Conservation (phyloP, 2,888 invertebrate species). For the Chydorus sphaericus region DNA sequence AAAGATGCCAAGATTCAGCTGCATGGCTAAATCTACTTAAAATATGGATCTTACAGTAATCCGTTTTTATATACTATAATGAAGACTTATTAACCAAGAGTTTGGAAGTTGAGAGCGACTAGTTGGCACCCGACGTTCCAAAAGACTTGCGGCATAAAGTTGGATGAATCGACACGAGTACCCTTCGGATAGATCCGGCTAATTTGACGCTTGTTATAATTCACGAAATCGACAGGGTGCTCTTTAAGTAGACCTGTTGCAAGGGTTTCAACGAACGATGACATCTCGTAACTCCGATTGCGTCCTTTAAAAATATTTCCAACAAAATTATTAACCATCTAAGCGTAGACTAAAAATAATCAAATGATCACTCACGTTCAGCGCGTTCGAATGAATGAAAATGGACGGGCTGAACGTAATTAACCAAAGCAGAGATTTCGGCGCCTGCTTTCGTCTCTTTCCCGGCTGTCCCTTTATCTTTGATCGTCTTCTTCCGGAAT, state of each 20-base stretch:
- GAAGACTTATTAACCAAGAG: conserved; percentile 40
- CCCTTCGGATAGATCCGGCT: conserved; percentile 93
- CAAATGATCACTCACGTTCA: conserved; percentile 55
- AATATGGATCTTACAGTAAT: conserved; percentile 3
- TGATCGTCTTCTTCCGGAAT: conserved; percentile 23
- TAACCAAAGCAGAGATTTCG: conserved; percentile 89
- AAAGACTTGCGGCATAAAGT: conserved; percentile 95
- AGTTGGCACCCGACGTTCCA: conserved; percentile 99
- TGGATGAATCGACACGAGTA: conserved; percentile 89
- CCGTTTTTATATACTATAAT: neutral
- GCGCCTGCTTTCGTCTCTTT: conserved; percentile 90
- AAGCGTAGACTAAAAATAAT: neutral
- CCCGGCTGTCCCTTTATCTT: conserved; percentile 46
- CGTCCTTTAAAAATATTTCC: conserved; percentile 44
- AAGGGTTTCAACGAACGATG: conserved; percentile 94
- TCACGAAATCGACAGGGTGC: conserved; percentile 82
- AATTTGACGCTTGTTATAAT: conserved; percentile 93
- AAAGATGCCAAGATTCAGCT: conserved; percentile 82
- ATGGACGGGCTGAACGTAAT: conserved; percentile 94
- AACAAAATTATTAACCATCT: neutral
- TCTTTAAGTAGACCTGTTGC: conserved; percentile 84
- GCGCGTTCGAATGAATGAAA: conserved; percentile 89
- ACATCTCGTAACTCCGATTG: conserved; percentile 91
- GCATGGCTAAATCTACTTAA: conserved; percentile 75
- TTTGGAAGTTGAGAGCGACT: conserved; percentile 92